Base-by-base conservation (phyloP, 1,140 invertebrate genomes). In the Drosophila teissieri region DNA sequence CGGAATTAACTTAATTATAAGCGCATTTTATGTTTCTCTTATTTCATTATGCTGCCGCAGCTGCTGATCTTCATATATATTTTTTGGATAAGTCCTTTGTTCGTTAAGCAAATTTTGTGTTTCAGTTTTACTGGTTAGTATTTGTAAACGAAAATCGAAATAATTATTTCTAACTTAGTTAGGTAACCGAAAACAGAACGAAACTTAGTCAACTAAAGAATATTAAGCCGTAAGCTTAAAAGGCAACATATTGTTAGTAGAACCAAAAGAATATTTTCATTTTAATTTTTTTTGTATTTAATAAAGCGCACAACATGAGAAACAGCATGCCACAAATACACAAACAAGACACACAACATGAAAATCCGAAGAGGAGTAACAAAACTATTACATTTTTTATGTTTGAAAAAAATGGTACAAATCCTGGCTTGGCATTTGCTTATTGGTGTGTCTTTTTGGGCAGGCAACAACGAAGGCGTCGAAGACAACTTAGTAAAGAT, bases 221-320 rank as follows among this genome's bases (percentile, higher is more conserved):
- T 89, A 89, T 89, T 88, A 89, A 84, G 84, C 84, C 70, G 45
- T 49, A 89, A 89, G 84, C 84, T 89, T 84, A 74, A 80, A 70
- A 88, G 56, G 84, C 84, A 89, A 80, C 63, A 54, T 83, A 78
- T 80, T 77, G 84, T 88, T 88, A 88, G 84, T 89, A 88, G 45
- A 42, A 77, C 64, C 53, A 53, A 70, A 68, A 48, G 6, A 51
- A 58, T 48, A 69, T 44, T 39, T 17, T 60, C 14, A 39, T 39
- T 55, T 34, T 19, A 24, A 4, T 24, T 64, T 51, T 51, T 24
- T 39, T 31, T 58, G 61, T 37, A 19, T 17, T 58, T 54, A 65
- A 83, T 73, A 79, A 79, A 82, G 83, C 84, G 72, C 70, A 80
- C 63, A 82, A 88, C 58, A 82, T 45, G 37, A 63, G 55, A 49